Conservation (phyloP, 2,113 vertebrate genomes). For the Bothrops jararaca region DNA sequence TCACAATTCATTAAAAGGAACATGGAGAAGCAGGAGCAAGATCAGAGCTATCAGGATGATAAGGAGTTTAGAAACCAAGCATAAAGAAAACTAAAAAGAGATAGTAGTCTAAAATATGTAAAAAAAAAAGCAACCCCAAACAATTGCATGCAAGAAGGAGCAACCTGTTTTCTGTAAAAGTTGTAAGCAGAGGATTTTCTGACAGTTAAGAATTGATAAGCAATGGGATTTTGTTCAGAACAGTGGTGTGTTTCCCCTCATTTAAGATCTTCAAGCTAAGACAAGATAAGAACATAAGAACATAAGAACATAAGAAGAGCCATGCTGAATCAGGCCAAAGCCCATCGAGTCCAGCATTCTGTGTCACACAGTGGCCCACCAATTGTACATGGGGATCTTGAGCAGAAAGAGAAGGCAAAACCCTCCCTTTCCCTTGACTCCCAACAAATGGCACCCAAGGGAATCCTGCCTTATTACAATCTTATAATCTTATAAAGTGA, state of each 20-base stretch:
- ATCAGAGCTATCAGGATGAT: background rate
- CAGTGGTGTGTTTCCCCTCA: background rate
- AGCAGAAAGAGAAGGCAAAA: no score
- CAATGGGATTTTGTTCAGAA: background rate
- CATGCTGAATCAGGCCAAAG: no score
- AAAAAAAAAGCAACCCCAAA: background rate
- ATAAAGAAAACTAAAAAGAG: background rate
- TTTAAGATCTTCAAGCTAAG: background rate
- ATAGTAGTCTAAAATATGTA: background rate
- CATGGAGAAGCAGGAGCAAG: background rate
- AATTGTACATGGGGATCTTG: no score
- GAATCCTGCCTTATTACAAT: no score
- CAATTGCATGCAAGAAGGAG: background rate
- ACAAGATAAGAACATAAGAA: no score
- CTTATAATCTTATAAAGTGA: background rate
- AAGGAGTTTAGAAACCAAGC: background rate
- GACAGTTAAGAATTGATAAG: background rate
- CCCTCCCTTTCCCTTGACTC: no score
- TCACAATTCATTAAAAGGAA: background rate
- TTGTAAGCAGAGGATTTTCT: background rate
- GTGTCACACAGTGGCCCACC: no score
- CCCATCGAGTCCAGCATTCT: no score
- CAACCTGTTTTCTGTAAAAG: background rate
- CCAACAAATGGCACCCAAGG: no score
- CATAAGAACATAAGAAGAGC: no score